Evolutionary conservation across 2,113 vertebrate genomes (phyloP), one percentile per base, ranked within the genome.

Genomic region (Indicator indicator): DNA sequence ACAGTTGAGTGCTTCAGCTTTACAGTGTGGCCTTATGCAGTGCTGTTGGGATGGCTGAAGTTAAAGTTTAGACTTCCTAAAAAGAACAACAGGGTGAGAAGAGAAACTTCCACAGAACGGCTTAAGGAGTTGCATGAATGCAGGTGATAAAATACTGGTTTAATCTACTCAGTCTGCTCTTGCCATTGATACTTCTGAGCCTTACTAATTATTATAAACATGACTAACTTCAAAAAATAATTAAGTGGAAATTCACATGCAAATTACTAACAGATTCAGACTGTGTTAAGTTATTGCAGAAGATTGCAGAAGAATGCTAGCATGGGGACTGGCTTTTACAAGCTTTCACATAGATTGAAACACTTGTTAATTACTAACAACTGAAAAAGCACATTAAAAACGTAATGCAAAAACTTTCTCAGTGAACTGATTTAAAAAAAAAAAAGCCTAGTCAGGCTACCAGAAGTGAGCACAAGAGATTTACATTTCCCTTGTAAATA

Each of bases 291-390:
- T 95, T 91, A 92, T 44, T 96, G 74, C 81, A 95, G 95, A 67
- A 83, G 83, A 92, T 44, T 96, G 74, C 81, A 95, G 95, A 67
- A 83, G 83, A 96, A 81, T 67, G 87, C 83, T 94, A 90, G 95
- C 72, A 27, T 32, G 91, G 94, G 86, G 87, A 92, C 90, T 96
- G 95, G 65, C 91, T 62, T 93, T 93, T 91, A 76, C 78, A 96
- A 96, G 65, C 94, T 96, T 97, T 86, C 88, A 83, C 63, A 79
- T 63, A 78, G 94, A 96, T 95, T 94, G 85, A 90, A 95, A 84
- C 33, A 89, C 83, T 93, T 93, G 86, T 96, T 96, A 96, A 97
- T 96, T 96, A 96, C 88, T 92, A 94, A 90, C 86, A 97, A 97
- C 73, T 95, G 96, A 93, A 59, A 97, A 97, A 97, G 6, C 48